Percentiles rank a stretch among this genome's conserved stretches.
phyloP scores from a whole-genome alignment of 1,140 invertebrate species.

The Drepana arcuata region DNA sequence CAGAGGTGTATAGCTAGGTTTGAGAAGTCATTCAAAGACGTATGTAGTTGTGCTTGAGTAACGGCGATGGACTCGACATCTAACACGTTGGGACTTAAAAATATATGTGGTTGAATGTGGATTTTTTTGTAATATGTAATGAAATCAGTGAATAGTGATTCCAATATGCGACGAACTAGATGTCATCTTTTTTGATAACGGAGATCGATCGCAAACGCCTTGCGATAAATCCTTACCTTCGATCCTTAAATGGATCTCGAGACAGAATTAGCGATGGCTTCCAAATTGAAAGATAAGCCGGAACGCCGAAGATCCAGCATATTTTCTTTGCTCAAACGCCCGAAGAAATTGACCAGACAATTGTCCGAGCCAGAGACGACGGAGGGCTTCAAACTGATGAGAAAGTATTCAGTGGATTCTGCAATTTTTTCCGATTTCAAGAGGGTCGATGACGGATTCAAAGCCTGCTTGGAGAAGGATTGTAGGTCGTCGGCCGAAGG shows the following conservation, averaged over 20 bases:
- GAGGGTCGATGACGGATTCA: constrained; percentile 15
- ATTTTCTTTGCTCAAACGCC: constrained; percentile 40
- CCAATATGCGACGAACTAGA: too few species aligned
- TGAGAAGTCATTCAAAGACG: too few species aligned
- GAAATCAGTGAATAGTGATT: too few species aligned
- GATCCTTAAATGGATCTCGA: constrained; percentile 28
- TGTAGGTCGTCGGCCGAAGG: constrained; percentile 23
- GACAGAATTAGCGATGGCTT: constrained; percentile 10
- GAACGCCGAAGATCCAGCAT: constrained; percentile 43
- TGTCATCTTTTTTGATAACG: too few species aligned
- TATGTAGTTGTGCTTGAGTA: too few species aligned
- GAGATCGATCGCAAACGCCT: too few species aligned
- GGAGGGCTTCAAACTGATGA: constrained; percentile 6
- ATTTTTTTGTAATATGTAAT: too few species aligned
- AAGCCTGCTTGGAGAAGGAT: constrained; percentile 12
- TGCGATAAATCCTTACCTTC: background rate
- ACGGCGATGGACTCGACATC: too few species aligned
- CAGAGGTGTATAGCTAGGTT: too few species aligned
- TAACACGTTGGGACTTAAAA: too few species aligned
- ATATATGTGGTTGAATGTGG: too few species aligned
- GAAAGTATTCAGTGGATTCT: constrained; percentile 53
- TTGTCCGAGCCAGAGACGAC: constrained; percentile 31
- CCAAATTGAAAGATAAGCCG: constrained; percentile 33
- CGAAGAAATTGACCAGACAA: constrained; percentile 42
- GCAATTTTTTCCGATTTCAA: constrained; percentile 34